Base-by-base conservation (phyloP, 2,797 vertebrate genomes). In the Coreius guichenoti region DNA sequence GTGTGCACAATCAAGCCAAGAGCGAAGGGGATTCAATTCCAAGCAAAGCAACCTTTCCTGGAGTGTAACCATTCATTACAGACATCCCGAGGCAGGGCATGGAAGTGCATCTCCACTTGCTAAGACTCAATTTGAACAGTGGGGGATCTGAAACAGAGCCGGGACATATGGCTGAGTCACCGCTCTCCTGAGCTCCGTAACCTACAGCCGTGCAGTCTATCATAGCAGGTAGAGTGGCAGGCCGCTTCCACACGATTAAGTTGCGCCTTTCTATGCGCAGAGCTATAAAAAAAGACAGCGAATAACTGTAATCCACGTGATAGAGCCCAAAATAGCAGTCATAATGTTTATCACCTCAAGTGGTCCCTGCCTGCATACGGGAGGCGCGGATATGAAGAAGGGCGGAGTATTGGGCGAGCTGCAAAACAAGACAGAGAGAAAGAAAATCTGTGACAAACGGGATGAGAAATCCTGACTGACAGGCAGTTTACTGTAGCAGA, bases 391-490 rank as follows among this genome's bases (percentile, higher is more conserved):
- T 80, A 78, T 85, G 82, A 86, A 82, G 84, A 84, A 76, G 77
- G 67, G 87, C 39, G 54, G 82, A 86, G 84, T 76, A 83, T 68
- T 88, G 70, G 86, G 86, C n/a, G 7, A 74, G 76, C 77, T 76
- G n/a, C 83, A 74, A 83, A 78, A 83, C 70, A 49, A 81, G 72
- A 69, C 80, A 51, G 51, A 74, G 36, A 63, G 75, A 79, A 85
- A 70, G 74, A 84, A 87, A 86, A 85, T 80, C 86, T 86, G 84
- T 89, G 85, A 88, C 82, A 86, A 88, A 89, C 85, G 26, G 80
- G 83, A 89, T 89, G 81, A 84, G 75, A 86, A 88, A 88, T 88
- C 80, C 86, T 89, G 88, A 89, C 75, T 89, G 88, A 90, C 88
- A 89, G 88, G 23, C 45, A 72, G 83, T 84, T 77, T 86, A 88